phyloP scores from a whole-genome alignment of 2,797 vertebrate species.

The Tapera naevia region DNA sequence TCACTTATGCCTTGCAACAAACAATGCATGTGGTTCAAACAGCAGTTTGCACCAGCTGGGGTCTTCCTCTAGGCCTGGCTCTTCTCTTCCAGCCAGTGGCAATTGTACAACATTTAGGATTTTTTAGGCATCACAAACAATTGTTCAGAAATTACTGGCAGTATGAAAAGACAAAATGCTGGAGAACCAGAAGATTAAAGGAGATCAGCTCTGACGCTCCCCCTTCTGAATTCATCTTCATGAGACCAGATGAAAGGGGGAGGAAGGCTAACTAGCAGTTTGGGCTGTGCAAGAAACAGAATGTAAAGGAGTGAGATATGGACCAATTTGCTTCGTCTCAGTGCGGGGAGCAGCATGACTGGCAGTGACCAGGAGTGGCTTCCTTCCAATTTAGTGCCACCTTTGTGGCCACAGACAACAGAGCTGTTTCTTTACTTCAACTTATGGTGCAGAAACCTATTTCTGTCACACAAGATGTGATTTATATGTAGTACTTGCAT shows the following conservation, averaged over 20 bases:
- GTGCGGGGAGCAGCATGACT: background rate
- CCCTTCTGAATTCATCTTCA: background rate
- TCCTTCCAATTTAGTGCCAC: background rate
- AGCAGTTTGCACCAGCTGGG: background rate
- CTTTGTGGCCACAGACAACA: background rate
- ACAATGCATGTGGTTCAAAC: background rate
- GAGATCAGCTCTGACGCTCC: background rate
- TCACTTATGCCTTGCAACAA: constrained; percentile 3
- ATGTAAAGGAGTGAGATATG: background rate
- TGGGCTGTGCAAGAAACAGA: background rate
- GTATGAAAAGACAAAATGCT: background rate
- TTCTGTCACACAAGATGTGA: background rate
- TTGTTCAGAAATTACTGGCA: background rate
- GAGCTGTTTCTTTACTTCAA: background rate
- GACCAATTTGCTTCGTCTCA: background rate
- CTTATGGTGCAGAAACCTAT: background rate
- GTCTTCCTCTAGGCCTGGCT: background rate
- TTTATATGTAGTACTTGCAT: background rate
- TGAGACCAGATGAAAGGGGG: background rate
- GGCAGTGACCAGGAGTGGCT: background rate
- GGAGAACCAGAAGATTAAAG: background rate
- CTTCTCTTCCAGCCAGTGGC: background rate
- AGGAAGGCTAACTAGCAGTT: background rate
- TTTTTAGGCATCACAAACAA: background rate
- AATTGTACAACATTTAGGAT: background rate